phyloP scores from a whole-genome alignment of 2,113 vertebrate species.

The Mola mola region DNA sequence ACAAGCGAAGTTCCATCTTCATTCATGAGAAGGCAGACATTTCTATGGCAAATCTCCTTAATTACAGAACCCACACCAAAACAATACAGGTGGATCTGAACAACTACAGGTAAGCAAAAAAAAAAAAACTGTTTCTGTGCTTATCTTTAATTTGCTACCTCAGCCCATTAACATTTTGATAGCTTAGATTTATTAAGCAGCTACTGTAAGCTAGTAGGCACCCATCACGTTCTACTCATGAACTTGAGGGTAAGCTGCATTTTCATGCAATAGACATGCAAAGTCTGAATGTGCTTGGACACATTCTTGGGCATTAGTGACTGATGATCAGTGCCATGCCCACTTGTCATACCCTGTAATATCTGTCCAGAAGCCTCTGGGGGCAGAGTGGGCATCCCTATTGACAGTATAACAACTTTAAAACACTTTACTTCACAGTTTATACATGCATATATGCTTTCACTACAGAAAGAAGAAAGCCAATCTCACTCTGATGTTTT shows the following conservation, averaged over 20 bases:
- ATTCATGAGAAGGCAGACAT: too few relatives aligned
- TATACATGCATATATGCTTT: neutral
- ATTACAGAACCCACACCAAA: too few relatives aligned
- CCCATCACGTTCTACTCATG: constrained; percentile 2
- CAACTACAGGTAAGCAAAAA: too few relatives aligned
- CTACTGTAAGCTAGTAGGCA: constrained; percentile 4
- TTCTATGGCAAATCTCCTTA: too few relatives aligned
- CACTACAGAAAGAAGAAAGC: neutral
- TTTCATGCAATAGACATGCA: constrained; percentile 69
- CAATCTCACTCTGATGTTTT: neutral
- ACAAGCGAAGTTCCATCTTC: too few relatives aligned
- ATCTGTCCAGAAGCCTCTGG: constrained; percentile 68
- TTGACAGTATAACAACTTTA: constrained; percentile 57
- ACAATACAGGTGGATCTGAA: too few relatives aligned
- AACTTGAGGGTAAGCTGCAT: constrained; percentile 32
- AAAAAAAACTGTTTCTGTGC: constrained; percentile 26
- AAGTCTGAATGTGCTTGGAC: constrained; percentile 56
- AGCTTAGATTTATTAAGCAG: constrained; percentile 24
- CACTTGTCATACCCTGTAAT: constrained; percentile 70
- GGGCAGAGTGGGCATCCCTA: constrained; percentile 62
- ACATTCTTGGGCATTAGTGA: constrained; percentile 63
- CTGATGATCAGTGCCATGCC: constrained; percentile 40
- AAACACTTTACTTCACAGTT: constrained; percentile 19
- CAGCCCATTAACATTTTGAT: constrained; percentile 1
- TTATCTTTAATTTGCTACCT: constrained; percentile 1